Conservation (phyloP, 2,113 vertebrate species). For the Brienomyrus brachyistius region DNA sequence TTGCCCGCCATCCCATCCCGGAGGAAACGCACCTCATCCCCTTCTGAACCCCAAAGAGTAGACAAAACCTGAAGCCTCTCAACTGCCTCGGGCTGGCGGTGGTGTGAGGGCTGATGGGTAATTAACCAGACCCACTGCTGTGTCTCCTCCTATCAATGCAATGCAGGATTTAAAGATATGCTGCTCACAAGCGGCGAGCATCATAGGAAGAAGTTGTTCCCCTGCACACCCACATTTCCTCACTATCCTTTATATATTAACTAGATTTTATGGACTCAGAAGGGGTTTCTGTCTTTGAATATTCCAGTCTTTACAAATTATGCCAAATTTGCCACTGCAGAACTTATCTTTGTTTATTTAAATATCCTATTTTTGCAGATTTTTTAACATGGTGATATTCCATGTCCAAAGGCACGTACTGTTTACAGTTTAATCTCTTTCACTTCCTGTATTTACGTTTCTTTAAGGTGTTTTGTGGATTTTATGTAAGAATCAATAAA, state of each 20-base stretch:
- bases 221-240: not conserved
- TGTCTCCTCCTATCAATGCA: not conserved
- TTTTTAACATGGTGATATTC: constrained; percentile 38
- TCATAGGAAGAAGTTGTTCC: not conserved
- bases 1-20: constrained; percentile 74
- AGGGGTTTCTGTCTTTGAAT: not conserved
- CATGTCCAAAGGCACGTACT: constrained; percentile 36
- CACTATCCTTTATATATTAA: not conserved
- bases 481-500: constrained; percentile 31
- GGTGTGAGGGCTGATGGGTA: not conserved
- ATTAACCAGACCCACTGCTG: not conserved
- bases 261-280: not conserved
- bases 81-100: not conserved
- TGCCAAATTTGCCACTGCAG: constrained; percentile 23
- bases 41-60: constrained; percentile 23
- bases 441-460: constrained; percentile 24
- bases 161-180: not conserved
- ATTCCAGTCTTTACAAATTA: constrained; percentile 24
- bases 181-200: not conserved
- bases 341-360: constrained; percentile 6
- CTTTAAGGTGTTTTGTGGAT: constrained; percentile 28
- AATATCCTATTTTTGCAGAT: constrained; percentile 30
- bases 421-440: constrained; percentile 27
- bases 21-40: constrained; percentile 45
- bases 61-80: constrained; percentile 29